Evolutionary conservation across 2,113 vertebrate species (phyloP).

Genomic region (Callaeas wilsoni): DNA sequence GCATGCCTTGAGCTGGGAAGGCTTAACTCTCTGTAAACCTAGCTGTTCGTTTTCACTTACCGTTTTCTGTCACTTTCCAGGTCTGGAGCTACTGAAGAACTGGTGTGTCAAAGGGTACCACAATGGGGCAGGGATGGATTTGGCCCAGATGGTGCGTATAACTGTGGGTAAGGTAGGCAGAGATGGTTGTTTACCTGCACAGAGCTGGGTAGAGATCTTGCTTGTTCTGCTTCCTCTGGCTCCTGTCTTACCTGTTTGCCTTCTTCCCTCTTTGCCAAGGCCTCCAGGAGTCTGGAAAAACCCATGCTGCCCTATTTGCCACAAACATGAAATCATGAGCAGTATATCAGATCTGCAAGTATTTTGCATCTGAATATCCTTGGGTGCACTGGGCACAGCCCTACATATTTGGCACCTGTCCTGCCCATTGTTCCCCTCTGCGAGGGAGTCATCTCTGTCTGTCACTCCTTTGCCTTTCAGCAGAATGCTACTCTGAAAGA

Average conservation of each 20-base stretch:
- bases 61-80: constrained; percentile 41
- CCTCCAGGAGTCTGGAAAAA: not conserved
- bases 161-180: not conserved
- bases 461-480: not conserved
- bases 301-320: not conserved
- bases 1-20: not conserved
- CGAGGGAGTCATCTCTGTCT: not conserved
- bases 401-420: not conserved
- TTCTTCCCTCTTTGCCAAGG: not conserved
- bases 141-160: constrained; percentile 65
- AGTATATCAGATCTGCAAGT: not conserved
- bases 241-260: not conserved
- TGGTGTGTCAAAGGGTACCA: constrained; percentile 77
- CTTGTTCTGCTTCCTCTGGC: not conserved
- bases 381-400: not conserved
- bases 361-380: not conserved
- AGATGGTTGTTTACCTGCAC: not conserved
- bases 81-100: constrained; percentile 74
- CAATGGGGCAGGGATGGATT: constrained; percentile 38
- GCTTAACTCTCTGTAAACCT: not conserved
- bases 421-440: not conserved
- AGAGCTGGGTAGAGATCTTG: not conserved
- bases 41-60: not conserved
- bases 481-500: not conserved
- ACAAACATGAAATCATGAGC: not conserved